Conservation (phyloP, 35 echinoderm and acorn worm species). For the Acanthaster planci region DNA sequence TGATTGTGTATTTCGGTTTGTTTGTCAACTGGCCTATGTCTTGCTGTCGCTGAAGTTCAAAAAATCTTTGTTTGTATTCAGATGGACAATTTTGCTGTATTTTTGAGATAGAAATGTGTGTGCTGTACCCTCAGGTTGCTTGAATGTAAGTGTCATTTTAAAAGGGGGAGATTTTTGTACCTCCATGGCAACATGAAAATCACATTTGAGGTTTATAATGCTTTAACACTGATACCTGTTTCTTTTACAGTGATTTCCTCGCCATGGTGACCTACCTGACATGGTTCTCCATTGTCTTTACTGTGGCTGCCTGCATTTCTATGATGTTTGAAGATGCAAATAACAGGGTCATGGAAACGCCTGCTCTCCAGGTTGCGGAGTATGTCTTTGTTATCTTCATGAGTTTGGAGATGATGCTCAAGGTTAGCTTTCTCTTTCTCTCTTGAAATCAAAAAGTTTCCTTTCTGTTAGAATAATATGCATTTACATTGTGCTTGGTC, state of each 20-base stretch:
- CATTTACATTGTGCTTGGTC: too few species aligned
- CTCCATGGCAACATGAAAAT: neutral
- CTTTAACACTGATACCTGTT: neutral
- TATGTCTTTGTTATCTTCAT: constrained; percentile 94
- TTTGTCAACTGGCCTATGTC: too few species aligned
- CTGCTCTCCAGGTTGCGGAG: constrained; percentile 52
- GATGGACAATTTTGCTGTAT: too few species aligned
- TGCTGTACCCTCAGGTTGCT: neutral
- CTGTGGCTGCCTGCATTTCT: constrained; percentile 75
- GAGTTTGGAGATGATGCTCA: constrained; percentile 89
- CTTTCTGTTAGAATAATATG: too few species aligned
- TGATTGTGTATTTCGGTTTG: too few species aligned
- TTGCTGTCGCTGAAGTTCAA: too few species aligned
- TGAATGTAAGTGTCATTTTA: neutral
- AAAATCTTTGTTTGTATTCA: too few species aligned
- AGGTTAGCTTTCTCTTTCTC: constrained; percentile 78
- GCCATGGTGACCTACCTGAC: constrained; percentile 94
- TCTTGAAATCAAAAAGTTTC: too few species aligned
- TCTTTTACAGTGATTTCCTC: constrained; percentile 78
- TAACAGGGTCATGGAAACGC: constrained; percentile 25
- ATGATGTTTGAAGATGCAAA: constrained; percentile 88
- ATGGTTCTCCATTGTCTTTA: constrained; percentile 90
- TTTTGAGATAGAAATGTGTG: too few species aligned
- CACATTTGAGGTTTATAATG: neutral
- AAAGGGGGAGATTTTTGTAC: neutral